A percentile compares a stretch with the other conserved stretches of the same genome.
Conservation (phyloP, 2,797 vertebrate genomes). For the Borostomias antarcticus region DNA sequence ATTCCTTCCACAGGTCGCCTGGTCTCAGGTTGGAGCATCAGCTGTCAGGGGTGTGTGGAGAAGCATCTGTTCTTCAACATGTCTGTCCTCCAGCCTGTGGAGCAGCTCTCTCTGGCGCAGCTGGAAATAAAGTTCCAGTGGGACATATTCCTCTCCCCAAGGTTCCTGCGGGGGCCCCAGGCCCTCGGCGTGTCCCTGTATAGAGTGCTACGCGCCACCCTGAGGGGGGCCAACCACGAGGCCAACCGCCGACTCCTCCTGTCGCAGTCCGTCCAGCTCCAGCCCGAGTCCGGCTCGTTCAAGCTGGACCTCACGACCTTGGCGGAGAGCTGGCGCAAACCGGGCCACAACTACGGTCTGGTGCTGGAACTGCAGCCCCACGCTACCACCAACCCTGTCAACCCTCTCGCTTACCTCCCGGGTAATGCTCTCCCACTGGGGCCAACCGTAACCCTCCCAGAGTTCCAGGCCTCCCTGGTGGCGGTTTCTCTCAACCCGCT, state of each 20-base stretch:
- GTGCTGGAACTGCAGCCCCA: conserved; percentile 70
- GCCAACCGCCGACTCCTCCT: conserved; percentile 71
- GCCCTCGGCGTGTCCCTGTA: conserved; percentile 78
- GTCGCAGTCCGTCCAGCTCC: conserved; percentile 72
- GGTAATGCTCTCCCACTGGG: conserved; percentile 25
- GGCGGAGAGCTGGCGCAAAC: conserved; percentile 64
- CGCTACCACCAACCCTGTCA: conserved; percentile 5
- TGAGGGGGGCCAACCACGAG: conserved; percentile 61
- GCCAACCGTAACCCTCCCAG: conserved; percentile 35
- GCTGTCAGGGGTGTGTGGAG: conserved; percentile 71
- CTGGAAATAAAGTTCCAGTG: conserved; percentile 82
- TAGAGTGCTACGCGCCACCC: conserved; percentile 51
- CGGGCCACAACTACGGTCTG: conserved; percentile 72
- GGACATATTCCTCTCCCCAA: conserved; percentile 44
- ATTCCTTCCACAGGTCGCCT: conserved; percentile 64
- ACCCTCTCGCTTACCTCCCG: conserved; percentile 26
- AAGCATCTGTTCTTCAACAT: conserved; percentile 89
- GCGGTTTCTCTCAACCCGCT: conserved; percentile 82
- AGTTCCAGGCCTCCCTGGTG: conserved; percentile 77
- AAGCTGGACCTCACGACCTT: conserved; percentile 78
- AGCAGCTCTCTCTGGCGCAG: conserved; percentile 83
- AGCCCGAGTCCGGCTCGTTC: conserved; percentile 67
- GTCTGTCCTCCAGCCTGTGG: conserved; percentile 82
- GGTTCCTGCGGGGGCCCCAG: conserved; percentile 38
- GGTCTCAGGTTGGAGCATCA: conserved; percentile 58